Evolutionary conservation across 2,888 invertebrate species (phyloP), one percentile per base, ranked within the genome.

Genomic region (Drosophila leonis): DNA sequence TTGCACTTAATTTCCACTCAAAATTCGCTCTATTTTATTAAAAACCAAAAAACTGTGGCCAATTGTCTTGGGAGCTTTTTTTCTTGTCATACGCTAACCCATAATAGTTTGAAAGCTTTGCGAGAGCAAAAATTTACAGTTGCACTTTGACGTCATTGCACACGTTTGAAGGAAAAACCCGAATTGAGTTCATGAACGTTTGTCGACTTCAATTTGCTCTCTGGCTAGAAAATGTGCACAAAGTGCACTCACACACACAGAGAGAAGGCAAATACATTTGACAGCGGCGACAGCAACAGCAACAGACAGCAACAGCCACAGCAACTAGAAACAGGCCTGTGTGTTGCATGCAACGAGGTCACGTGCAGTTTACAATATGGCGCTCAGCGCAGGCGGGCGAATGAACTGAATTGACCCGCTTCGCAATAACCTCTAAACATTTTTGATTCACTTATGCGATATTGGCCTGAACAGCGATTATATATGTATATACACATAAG

Each of bases 331-430:
- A 63, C 74, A 63, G 78, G 79, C 76, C 75, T 71, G 71, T 49
- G 51, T 52, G 55, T 69, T 78, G 78, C 78, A 66, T 63, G 72
- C 89, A 86, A 86, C 89, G 89, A 88, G 89, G 89, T 87, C 84
- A 86, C 87, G 84, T 88, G 88, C 88, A 88, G 87, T 72, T 84
- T 75, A 63, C 83, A 83, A 86, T 83, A 83, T 83, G 79, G 88
- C 83, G 83, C 83, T 71, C 66, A 63, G 68, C 67, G 64, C 57
- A 48, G 69, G 77, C 78, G 83, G 92, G 92, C 91, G 92, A 92
- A 92, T 90, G 92, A 92, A 92, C 92, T 92, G 91, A 91, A 91
- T 90, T 92, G 92, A 92, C 92, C 92, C 83, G 92, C 88, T 92
- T 92, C 88, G 84, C 60, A 75, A 84, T 90, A 91, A 91, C 92